Conservation (phyloP, 2,888 invertebrate genomes). For the Rhorus exstirpatorius region DNA sequence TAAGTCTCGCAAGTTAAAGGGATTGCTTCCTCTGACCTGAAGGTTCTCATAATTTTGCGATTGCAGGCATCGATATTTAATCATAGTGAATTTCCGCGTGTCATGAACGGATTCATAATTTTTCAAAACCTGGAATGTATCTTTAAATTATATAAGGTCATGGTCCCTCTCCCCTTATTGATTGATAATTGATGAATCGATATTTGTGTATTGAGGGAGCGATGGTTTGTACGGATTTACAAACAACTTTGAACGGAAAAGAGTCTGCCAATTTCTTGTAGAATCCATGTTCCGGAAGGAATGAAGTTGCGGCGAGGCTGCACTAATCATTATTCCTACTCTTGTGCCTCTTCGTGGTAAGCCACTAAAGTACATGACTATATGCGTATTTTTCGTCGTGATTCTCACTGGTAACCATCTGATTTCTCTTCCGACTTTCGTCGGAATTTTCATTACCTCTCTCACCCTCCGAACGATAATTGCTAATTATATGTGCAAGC, state of each 20-base stretch:
- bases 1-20: not conserved
- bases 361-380: not conserved
- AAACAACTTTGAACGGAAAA: not conserved
- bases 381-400: not conserved
- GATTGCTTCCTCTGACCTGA: not conserved
- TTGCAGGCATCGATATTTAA: not conserved
- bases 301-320: not conserved
- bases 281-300: not conserved
- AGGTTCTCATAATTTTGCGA: not conserved
- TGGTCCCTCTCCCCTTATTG: not conserved
- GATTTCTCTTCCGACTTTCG: slow-evolving; percentile 33
- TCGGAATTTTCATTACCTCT: slow-evolving; percentile 26
- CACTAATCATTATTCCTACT: not conserved
- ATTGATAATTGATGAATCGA: too few species aligned
- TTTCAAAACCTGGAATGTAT: not conserved
- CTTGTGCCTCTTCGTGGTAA: not conserved
- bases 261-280: not conserved
- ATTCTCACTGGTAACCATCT: not conserved
- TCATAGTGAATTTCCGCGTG: not conserved
- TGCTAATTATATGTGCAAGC: slow-evolving; percentile 67
- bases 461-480: slow-evolving; percentile 34
- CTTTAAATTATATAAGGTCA: not conserved
- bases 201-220: not conserved
- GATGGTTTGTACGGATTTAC: not conserved
- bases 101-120: not conserved